phyloP scores from a whole-genome alignment of 2,113 vertebrate species.

The Syngnathus typhle region DNA sequence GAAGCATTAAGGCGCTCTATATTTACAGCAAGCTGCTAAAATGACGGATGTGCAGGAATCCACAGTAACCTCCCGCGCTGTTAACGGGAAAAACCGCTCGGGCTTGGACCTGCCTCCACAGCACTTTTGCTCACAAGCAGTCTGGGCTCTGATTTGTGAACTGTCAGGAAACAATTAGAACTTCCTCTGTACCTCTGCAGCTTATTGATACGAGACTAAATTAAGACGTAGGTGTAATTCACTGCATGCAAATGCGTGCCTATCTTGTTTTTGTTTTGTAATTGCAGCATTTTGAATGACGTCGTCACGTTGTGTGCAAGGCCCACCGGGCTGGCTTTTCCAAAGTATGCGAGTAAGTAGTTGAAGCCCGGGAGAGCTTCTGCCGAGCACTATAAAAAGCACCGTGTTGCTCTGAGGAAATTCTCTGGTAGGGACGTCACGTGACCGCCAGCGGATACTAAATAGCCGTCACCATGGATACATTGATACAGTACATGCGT shows the following conservation, averaged over 20 bases:
- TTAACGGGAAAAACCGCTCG: conserved; percentile 28
- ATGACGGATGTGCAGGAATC: conserved; percentile 34
- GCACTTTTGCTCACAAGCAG: conserved; percentile 21
- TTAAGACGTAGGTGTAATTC: neutral
- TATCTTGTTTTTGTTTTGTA: neutral
- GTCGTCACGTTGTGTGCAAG: neutral
- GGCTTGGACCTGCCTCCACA: conserved; percentile 28
- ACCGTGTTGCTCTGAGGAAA: conserved; percentile 26
- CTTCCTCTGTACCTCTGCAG: neutral
- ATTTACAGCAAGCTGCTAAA: conserved; percentile 22
- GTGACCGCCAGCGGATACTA: conserved; percentile 28
- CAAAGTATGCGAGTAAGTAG: neutral
- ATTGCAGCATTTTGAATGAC: neutral
- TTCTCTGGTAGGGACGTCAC: conserved; percentile 50
- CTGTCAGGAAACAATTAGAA: neutral
- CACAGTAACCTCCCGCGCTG: conserved; percentile 24
- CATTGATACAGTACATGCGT: neutral
- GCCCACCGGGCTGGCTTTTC: neutral
- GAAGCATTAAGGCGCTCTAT: conserved; percentile 5
- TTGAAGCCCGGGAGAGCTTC: conserved; percentile 8
- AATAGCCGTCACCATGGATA: neutral
- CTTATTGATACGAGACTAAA: neutral
- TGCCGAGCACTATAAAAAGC: conserved; percentile 14
- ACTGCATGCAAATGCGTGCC: neutral
- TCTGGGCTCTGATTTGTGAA: conserved; percentile 9